Base-by-base conservation (phyloP, 1,140 invertebrate genomes). In the Catajapyx aquilonaris region DNA sequence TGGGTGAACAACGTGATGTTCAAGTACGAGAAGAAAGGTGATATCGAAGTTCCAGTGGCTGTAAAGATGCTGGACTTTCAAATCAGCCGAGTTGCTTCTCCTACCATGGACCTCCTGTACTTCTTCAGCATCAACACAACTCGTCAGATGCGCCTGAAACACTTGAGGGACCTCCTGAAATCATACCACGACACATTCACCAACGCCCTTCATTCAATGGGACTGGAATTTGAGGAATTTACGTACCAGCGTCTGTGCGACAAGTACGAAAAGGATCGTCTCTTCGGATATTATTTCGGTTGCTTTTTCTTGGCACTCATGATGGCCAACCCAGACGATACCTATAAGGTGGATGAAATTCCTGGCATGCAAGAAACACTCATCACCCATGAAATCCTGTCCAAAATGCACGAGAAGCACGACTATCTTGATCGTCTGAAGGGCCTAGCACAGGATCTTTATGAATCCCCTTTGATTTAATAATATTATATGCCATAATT, bases 1-100 rank as follows among this genome's bases (percentile, higher is more conserved):
- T 55, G 55, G 2, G 38, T 46, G 2, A 55, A 56, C 38, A 62
- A 62, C 34, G 39, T 52, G 4, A 35, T 62, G 16, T 55, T 55
- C 41, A 69, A 67, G 48, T 64, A 64, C 39, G 4, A 7, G 13
- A 13, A 28, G n/a, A n/a, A n/a, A n/a, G n/a, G 48, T n/a, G n/a
- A n/a, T n/a, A n/a, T n/a, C n/a, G n/a, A n/a, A 15, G 25, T 10
- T 28, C 15, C 3, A 15, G 30, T 7, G 7, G 18, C n/a, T n/a
- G n/a, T n/a, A n/a, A n/a, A n/a, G n/a, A 37, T 23, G 10, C n/a
- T 44, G 2, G 43, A 44, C 33, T 37, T 44, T 30, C 43, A 44
- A 30, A 10, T 34, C 2, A 17, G 20, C 2, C 18, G 41, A 31
- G 37, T 38, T 18, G 30, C 35, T 4, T 44, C 39, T n/a, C 39